Evolutionary conservation across 2,888 invertebrate species (phyloP).

Genomic region (Mimachlamys varia): DNA sequence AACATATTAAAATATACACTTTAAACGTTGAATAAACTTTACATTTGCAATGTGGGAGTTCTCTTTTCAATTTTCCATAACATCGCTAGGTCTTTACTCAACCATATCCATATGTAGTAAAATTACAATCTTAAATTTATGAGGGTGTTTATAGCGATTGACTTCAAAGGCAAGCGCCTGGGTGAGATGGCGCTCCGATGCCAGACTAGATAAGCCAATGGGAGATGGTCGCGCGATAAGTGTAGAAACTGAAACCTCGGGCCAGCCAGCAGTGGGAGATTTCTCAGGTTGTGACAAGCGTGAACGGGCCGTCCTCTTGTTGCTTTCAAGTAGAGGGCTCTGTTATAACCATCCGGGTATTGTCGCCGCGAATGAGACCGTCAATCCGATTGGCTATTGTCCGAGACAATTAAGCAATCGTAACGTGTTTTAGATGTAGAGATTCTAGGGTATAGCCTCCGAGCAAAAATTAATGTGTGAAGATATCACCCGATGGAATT

Average conservation of each 20-base stretch:
- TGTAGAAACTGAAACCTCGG: constrained; percentile 13
- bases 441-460: constrained; percentile 24
- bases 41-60: constrained; percentile 11
- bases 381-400: constrained; percentile 39
- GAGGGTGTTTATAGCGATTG: constrained; percentile 32
- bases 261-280: neutral
- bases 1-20: constrained; percentile 25
- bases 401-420: constrained; percentile 36
- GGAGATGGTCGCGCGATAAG: constrained; percentile 39
- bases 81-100: constrained; percentile 11
- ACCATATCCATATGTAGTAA: constrained; percentile 39
- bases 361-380: neutral
- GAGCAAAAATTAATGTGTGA: constrained; percentile 29
- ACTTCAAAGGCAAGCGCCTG: constrained; percentile 29
- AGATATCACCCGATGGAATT: neutral
- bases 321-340: neutral
- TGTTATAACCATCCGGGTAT: constrained; percentile 7
- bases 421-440: constrained; percentile 32
- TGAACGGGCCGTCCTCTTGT: constrained; percentile 6
- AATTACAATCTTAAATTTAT: constrained; percentile 39
- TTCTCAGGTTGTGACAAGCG: constrained; percentile 33
- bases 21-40: constrained; percentile 16
- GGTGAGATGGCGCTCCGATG: constrained; percentile 33
- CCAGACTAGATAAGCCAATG: constrained; percentile 40
- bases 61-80: constrained; percentile 34